Conservation (phyloP, 2,113 vertebrate genomes). For the Pseudopodoces humilis region DNA sequence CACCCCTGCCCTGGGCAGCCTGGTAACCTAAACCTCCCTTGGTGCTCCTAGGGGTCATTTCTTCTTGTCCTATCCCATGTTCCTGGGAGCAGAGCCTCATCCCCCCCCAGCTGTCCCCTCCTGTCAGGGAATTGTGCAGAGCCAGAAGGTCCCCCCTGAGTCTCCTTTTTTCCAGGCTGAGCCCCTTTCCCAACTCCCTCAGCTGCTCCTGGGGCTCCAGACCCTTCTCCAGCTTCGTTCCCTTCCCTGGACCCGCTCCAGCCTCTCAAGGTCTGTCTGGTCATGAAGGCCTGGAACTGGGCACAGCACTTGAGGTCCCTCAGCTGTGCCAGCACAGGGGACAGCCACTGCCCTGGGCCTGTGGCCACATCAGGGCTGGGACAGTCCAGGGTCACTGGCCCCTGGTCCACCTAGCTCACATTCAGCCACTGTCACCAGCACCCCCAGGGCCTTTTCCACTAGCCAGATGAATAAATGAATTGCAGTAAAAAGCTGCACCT, state of each 20-base stretch:
- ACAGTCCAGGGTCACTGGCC: background rate
- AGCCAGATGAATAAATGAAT: background rate
- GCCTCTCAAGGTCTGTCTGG: background rate
- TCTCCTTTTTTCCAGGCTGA: background rate
- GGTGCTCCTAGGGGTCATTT: background rate
- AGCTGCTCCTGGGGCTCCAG: fast-evolving
- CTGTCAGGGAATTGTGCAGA: background rate
- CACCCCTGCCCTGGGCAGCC: background rate
- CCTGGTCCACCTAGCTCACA: background rate
- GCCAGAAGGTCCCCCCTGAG: background rate
- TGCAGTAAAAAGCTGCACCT: background rate
- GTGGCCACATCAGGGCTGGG: background rate
- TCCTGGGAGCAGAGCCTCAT: fast-evolving
- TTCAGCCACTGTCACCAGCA: background rate
- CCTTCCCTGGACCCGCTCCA: background rate
- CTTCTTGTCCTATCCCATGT: background rate
- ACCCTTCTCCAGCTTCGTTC: fast-evolving
- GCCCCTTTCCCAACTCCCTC: background rate
- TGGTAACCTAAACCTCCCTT: background rate
- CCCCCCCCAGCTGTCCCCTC: fast-evolving
- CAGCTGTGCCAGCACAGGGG: background rate
- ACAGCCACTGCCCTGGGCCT: background rate
- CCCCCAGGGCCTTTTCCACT: background rate
- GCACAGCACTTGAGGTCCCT: fast-evolving
- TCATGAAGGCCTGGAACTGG: background rate